A percentile compares a stretch with the other conserved stretches of the same genome.
Evolutionary conservation across 2,888 invertebrate species (phyloP).

Genomic region (Beris morrisii): DNA sequence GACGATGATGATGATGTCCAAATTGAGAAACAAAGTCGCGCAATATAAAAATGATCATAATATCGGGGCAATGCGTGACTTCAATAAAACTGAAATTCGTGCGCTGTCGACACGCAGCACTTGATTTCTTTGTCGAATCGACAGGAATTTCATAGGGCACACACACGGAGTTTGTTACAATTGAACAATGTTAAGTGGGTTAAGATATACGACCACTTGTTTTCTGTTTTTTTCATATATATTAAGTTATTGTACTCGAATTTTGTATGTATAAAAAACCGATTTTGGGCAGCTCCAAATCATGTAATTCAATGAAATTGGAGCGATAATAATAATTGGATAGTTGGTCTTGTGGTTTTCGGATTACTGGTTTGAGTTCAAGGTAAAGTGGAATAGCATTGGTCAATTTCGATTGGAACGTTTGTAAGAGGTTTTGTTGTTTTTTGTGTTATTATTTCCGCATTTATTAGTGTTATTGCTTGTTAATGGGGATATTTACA

Average conservation of each 20-base stretch:
- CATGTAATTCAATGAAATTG: conserved; percentile 15
- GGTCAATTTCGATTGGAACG: conserved; percentile 14
- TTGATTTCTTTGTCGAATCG: neutral
- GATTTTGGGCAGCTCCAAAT: neutral
- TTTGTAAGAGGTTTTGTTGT: conserved; percentile 1
- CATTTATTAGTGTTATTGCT: too few species aligned
- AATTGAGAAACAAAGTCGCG: too few species aligned
- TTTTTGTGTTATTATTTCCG: too few species aligned
- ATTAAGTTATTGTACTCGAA: neutral
- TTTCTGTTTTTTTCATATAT: neutral
- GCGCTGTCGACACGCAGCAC: neutral
- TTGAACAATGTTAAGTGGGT: neutral
- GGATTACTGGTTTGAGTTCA: too few species aligned
- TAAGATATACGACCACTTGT: conserved; percentile 4
- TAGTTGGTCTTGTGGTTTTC: too few species aligned
- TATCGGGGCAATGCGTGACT: conserved; percentile 1
- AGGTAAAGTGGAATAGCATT: neutral
- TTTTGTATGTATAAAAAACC: neutral
- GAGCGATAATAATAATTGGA: neutral
- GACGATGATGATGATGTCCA: too few species aligned
- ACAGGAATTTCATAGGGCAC: neutral
- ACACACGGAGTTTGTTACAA: neutral
- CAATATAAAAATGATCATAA: too few species aligned
- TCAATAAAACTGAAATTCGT: conserved; percentile 9
- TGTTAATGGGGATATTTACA: too few species aligned